Evolutionary conservation across 2,113 vertebrate species (phyloP).

Genomic region (Xiphorhynchus elegans): DNA sequence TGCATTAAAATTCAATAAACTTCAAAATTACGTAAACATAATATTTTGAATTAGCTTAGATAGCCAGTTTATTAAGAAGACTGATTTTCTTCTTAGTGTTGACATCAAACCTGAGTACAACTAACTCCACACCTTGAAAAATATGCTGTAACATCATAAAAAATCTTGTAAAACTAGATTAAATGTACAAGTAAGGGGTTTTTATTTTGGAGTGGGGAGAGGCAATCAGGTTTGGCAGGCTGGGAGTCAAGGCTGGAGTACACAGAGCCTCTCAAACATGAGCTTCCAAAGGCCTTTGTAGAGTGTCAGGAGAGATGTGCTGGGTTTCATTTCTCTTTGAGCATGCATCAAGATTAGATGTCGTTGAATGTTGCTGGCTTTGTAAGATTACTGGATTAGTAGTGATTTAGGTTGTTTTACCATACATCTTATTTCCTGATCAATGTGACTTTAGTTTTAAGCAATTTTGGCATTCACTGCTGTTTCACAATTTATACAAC

Average conservation of each 20-base stretch:
- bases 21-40: neutral
- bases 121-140: neutral
- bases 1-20: neutral
- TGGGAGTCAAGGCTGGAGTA: neutral
- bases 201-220: neutral
- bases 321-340: neutral
- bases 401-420: conserved; percentile 10
- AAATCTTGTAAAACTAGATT: neutral
- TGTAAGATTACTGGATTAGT: neutral
- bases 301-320: neutral
- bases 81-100: neutral
- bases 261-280: neutral
- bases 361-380: neutral
- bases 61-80: neutral
- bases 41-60: neutral
- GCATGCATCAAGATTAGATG: neutral
- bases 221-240: neutral
- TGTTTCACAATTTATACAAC: neutral
- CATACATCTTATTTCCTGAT: neutral
- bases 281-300: neutral
- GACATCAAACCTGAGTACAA: neutral
- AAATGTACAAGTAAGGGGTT: neutral
- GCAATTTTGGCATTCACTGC: neutral
- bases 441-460: neutral
- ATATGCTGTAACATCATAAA: neutral